Percentiles rank a stretch among this genome's conserved stretches.
phyloP scores from a whole-genome alignment of 2,113 vertebrate genomes.

The Dunckerocampus dactyliophorus region DNA sequence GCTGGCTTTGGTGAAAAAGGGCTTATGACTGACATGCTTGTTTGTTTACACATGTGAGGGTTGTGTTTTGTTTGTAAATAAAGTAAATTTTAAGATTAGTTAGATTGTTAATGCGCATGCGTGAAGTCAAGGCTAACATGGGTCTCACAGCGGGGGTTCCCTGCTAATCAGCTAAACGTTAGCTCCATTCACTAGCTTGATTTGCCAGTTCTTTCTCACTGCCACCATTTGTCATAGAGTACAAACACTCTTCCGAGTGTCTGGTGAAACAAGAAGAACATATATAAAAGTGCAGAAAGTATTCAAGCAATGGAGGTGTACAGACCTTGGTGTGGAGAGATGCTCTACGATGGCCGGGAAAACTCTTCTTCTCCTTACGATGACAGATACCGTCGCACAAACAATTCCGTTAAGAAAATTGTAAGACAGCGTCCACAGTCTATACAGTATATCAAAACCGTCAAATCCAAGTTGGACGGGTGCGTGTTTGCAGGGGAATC shows the following conservation, averaged over 20 bases:
- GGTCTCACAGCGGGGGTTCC: background rate
- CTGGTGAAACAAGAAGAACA: background rate
- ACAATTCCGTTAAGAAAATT: conserved; percentile 60
- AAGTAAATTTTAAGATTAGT: too few relatives aligned
- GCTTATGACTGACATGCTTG: too few relatives aligned
- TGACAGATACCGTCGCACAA: conserved; percentile 64
- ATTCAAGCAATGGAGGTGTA: background rate
- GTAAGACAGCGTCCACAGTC: conserved; percentile 71
- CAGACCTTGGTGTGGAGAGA: conserved; percentile 63
- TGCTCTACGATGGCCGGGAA: conserved; percentile 49
- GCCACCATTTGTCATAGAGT: background rate
- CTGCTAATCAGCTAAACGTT: conserved; percentile 26
- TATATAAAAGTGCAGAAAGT: conserved; percentile 26
- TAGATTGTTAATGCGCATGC: background rate
- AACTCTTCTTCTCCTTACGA: conserved; percentile 61
- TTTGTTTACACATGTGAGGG: too few relatives aligned
- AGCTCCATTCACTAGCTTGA: conserved; percentile 28
- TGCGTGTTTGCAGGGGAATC: conserved; percentile 62
- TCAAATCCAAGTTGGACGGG: conserved; percentile 60
- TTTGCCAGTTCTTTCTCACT: conserved; percentile 19
- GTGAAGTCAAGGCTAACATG: background rate
- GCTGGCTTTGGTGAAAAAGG: too few relatives aligned
- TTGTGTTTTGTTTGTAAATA: too few relatives aligned
- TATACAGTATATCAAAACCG: conserved; percentile 59
- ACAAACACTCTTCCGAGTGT: too few relatives aligned